These are phyloP conservation scores for Halichondria panicea DNA, from an alignment of 37 sponge, comb jelly and placozoan genomes.

Conservation along the genomic window DNA sequence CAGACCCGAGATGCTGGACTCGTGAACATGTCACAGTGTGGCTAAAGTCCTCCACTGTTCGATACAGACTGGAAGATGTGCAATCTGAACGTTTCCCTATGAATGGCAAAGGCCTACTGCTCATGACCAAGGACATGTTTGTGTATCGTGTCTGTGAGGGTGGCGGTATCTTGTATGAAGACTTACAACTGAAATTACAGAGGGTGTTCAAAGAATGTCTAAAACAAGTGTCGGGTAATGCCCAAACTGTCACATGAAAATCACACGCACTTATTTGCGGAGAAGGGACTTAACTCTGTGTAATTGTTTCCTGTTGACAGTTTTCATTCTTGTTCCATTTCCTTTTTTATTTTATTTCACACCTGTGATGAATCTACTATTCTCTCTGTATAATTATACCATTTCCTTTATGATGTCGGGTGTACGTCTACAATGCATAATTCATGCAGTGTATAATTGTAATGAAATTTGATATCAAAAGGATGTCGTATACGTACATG, in stretches of 20 bases:
- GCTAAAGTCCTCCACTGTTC: slow-evolving; percentile 24
- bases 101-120: slow-evolving; percentile 64
- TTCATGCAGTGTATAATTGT: too few species aligned
- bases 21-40: slow-evolving; percentile 45
- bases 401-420: too few species aligned
- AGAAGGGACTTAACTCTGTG: too few species aligned
- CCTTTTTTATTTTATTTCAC: too few species aligned
- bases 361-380: too few species aligned
- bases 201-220: slow-evolving; percentile 26
- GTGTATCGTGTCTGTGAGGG: slow-evolving; percentile 54
- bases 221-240: neutral
- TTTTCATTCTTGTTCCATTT: too few species aligned
- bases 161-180: slow-evolving; percentile 68
- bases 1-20: slow-evolving; percentile 55
- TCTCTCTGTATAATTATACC: too few species aligned
- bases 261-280: too few species aligned
- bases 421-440: too few species aligned
- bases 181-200: slow-evolving; percentile 57
- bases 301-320: too few species aligned
- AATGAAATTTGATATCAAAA: too few species aligned
- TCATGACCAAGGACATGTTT: slow-evolving; percentile 79
- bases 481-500: too few species aligned
- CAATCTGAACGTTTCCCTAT: slow-evolving; percentile 59
- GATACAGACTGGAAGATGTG: slow-evolving; percentile 26
- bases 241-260: neutral